phyloP scores from a whole-genome alignment of 2,113 vertebrate genomes.

The Planiliza haematocheilus region DNA sequence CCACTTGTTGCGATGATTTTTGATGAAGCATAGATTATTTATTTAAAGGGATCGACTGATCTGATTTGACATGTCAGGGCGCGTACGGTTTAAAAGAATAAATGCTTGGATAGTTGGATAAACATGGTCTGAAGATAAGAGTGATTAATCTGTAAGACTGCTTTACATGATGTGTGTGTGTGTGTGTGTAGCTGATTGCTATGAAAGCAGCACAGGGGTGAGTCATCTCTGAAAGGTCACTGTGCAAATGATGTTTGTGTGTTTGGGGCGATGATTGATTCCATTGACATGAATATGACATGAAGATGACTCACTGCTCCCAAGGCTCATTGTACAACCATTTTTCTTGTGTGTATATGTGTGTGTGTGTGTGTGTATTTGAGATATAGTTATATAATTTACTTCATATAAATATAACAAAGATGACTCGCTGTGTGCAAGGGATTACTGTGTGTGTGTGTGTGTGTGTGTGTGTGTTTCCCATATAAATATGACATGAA shows the following conservation, averaged over 20 bases:
- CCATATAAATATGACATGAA: slow-evolving; percentile 45
- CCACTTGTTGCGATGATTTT: neutral
- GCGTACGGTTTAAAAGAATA: neutral
- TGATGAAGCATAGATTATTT: neutral
- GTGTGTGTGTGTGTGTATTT: slow-evolving; percentile 15
- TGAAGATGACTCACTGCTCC: slow-evolving; percentile 64
- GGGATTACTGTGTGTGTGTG: slow-evolving; percentile 15
- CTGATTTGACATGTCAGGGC: slow-evolving; percentile 8
- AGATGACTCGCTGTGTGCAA: slow-evolving; percentile 21
- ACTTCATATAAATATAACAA: slow-evolving; percentile 36
- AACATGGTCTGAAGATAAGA: neutral
- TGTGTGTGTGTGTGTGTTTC: slow-evolving; percentile 1
- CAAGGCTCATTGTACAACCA: slow-evolving; percentile 7
- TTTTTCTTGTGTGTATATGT: slow-evolving; percentile 19
- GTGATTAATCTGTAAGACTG: slow-evolving; percentile 1
- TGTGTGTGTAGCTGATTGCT: slow-evolving; percentile 48
- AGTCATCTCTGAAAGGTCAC: slow-evolving; percentile 71
- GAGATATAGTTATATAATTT: slow-evolving; percentile 33
- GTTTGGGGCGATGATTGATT: slow-evolving; percentile 62
- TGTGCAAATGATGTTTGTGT: slow-evolving; percentile 64
- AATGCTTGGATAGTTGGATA: neutral
- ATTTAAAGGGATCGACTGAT: slow-evolving; percentile 22
- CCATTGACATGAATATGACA: slow-evolving; percentile 64
- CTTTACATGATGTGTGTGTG: slow-evolving; percentile 18
- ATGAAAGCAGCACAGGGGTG: slow-evolving; percentile 47